Base-by-base conservation (phyloP, 2,113 vertebrate genomes). In the Clinocottus analis region DNA sequence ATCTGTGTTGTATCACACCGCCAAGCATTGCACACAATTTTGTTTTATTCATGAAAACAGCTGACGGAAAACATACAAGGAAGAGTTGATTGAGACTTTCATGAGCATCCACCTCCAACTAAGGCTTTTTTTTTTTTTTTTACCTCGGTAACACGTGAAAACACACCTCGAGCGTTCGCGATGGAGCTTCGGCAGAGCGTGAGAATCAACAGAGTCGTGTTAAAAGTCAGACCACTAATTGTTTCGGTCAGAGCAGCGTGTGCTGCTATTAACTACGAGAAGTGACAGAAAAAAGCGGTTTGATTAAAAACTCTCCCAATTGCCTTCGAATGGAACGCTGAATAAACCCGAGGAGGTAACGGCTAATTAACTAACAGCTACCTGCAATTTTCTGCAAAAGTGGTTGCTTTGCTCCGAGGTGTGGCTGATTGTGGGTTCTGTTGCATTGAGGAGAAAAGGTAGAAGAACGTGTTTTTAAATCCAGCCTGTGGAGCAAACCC, bases 381-480 rank as follows among this genome's bases (percentile, higher is more conserved):
- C 19, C 41, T 6, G 23, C 12, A 35, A 45, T 59, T 51, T 29
- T 60, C 13, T 53, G 7, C 33, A 25, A 1, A 14, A n/a, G 31
- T 64, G 67, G 23, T 70, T 53, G 5, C 17, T 23, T 51, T 77
- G 43, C 37, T 62, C 64, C 56, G 13, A 66, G 45, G 41, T 45
- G 72, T 23, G 10, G 27, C 27, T 67, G 47, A 80, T 55, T 71
- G 29, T 17, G 19, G 35, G n/a, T 39, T 51, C 10, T 33, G 29
- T 29, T 45, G 41, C 23, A 9, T 9, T 19, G 29, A 75, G 11
- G 4, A 51, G 16, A 25, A 4, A 29, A 17, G 21, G 23, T 75
- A 9, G 66, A 65, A 71, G 39, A 58, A 23, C 45, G 25, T 31
- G 23, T 43, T 7, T n/a, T 31, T 31, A 3, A n/a, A 60, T 61